Percentiles rank a stretch among this genome's conserved stretches.
These are phyloP conservation scores for Clunio marinus DNA, from an alignment of 2,888 invertebrate genomes.

Conservation along the genomic window DNA sequence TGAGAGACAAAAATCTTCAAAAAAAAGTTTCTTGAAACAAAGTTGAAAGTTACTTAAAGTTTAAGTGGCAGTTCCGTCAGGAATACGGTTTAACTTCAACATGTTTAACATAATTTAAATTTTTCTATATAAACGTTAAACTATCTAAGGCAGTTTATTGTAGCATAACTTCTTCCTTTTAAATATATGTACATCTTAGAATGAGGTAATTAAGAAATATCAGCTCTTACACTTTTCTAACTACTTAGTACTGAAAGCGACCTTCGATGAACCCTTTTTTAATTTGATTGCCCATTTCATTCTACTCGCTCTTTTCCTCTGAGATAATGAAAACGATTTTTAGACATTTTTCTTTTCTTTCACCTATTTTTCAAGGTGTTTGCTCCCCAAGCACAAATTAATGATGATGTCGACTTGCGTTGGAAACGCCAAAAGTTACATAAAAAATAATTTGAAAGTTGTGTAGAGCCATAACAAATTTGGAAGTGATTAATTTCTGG, in stretches of 20 bases:
- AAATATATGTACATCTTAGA: too few relatives aligned
- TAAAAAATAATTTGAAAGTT: constrained; percentile 22
- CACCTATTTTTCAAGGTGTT: not conserved
- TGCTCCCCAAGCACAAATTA: constrained; percentile 12
- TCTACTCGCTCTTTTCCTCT: not conserved
- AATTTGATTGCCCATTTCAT: constrained; percentile 2
- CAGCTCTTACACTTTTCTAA: not conserved
- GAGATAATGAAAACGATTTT: constrained; percentile 20
- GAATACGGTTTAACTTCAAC: too few relatives aligned
- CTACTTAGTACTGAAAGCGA: not conserved
- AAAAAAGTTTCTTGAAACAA: too few relatives aligned
- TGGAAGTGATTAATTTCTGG: constrained; percentile 29
- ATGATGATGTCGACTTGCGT: constrained; percentile 18
- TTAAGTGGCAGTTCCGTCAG: too few relatives aligned
- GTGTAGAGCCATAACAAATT: constrained; percentile 2
- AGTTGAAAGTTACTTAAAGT: too few relatives aligned
- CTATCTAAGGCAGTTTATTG: too few relatives aligned
- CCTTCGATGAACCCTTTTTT: not conserved
- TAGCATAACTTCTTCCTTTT: too few relatives aligned
- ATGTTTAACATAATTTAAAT: too few relatives aligned
- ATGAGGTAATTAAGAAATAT: not conserved
- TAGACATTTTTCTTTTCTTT: constrained; percentile 1
- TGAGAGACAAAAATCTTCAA: too few relatives aligned
- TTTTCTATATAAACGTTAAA: too few relatives aligned
- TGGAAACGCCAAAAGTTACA: not conserved